A percentile compares a stretch with the other conserved stretches of the same genome.
Evolutionary conservation across 64 coral and sea anemone genomes (phyloP).

Genomic region (Stichodactyla mertensii): DNA sequence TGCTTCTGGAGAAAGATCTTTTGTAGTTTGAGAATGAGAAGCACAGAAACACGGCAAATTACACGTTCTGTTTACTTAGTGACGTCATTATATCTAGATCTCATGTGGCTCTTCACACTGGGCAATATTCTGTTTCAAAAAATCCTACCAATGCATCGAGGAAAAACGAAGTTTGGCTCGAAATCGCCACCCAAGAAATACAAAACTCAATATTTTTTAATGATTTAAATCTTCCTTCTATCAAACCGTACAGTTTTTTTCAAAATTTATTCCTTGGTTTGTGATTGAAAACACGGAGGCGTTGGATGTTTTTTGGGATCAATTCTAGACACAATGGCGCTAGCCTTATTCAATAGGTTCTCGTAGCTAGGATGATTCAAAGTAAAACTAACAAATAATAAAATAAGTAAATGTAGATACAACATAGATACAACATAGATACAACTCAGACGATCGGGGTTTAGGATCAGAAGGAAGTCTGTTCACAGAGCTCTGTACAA

Average conservation of each 20-base stretch:
- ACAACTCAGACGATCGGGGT: not conserved
- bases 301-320: not conserved
- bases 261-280: not conserved
- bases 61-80: not conserved
- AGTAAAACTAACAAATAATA: not conserved
- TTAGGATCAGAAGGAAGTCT: not conserved
- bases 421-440: not conserved
- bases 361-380: not conserved
- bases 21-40: not conserved
- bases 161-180: not conserved
- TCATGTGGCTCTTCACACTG: not conserved
- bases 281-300: not conserved
- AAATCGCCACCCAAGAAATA: not conserved
- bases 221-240: not conserved
- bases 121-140: not conserved
- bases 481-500: not conserved
- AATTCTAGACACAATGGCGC: not conserved
- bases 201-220: not conserved
- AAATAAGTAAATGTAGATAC: not conserved
- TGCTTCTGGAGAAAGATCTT: not conserved
- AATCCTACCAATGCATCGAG: not conserved
- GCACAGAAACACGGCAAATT: not conserved
- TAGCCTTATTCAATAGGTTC: not conserved
- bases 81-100: conserved; percentile 2
- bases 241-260: not conserved